Conservation (phyloP, 2,888 invertebrate species). For the Orthonychiurus folsomi region DNA sequence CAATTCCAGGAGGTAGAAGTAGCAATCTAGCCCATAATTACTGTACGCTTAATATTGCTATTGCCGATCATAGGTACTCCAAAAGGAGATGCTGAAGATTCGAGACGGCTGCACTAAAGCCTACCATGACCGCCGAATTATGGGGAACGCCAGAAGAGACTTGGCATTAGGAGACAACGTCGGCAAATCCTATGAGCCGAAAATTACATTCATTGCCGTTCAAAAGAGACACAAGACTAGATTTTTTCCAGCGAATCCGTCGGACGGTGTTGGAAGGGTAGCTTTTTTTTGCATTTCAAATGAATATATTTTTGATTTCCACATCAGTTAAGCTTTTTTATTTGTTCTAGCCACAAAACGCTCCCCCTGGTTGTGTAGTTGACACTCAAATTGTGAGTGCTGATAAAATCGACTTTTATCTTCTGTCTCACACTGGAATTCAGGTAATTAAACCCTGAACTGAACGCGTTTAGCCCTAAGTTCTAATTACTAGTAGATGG, state of each 20-base stretch:
- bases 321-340: not conserved
- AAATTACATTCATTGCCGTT: conserved; percentile 53
- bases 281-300: not conserved
- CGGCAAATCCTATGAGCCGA: conserved; percentile 49
- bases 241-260: conserved; percentile 47
- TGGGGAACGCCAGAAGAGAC: not conserved
- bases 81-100: conserved; percentile 36
- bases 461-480: not conserved
- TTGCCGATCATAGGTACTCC: conserved; percentile 42
- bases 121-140: not conserved
- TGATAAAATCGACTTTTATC: conserved; percentile 48
- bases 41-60: too few relatives aligned
- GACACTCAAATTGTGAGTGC: conserved; percentile 49
- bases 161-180: not conserved
- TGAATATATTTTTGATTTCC: conserved; percentile 4
- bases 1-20: conserved; percentile 42
- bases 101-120: conserved; percentile 47
- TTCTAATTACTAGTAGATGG: too few relatives aligned
- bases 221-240: conserved; percentile 55
- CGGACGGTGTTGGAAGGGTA: conserved; percentile 47
- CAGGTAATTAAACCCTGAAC: conserved; percentile 41
- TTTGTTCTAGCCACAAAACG: conserved; percentile 46
- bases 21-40: too few relatives aligned
- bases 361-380: conserved; percentile 49
- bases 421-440: conserved; percentile 49